Evolutionary conservation across 2,113 vertebrate genomes (phyloP).

Genomic region (Carassius gibelio): DNA sequence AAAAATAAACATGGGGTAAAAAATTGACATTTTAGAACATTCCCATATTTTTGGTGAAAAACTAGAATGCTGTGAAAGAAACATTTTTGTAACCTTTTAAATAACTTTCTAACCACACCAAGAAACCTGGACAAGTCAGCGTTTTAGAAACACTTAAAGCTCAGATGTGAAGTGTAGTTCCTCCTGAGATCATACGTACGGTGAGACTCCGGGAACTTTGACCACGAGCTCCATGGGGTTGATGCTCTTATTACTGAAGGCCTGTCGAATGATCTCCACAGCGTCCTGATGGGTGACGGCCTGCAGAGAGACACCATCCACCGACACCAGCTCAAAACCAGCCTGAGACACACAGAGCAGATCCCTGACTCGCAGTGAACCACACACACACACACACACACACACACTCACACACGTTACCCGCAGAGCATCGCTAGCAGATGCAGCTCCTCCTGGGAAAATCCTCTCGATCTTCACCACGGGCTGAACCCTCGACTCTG

Average conservation of each 20-base stretch:
- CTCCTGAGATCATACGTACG: neutral
- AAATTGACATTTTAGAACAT: neutral
- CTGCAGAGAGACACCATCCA: slow-evolving; percentile 86
- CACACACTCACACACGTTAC: slow-evolving; percentile 64
- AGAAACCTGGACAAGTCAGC: no score
- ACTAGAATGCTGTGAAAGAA: no score
- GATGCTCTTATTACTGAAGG: slow-evolving; percentile 91
- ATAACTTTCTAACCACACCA: no score
- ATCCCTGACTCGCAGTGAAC: neutral
- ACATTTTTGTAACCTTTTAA: no score
- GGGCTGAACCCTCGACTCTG: slow-evolving; percentile 89
- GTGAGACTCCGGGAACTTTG: slow-evolving; percentile 73
- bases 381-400: no score
- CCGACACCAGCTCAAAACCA: slow-evolving; percentile 83
- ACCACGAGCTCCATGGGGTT: slow-evolving; percentile 94
- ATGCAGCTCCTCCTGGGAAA: slow-evolving; percentile 92
- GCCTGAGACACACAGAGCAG: slow-evolving; percentile 59
- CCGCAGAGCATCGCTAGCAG: slow-evolving; percentile 84
- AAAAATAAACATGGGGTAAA: neutral
- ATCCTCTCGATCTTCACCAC: slow-evolving; percentile 96
- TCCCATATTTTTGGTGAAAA: no score
- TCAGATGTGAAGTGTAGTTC: no score
- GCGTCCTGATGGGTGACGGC: slow-evolving; percentile 89
- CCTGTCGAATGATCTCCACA: slow-evolving; percentile 90
- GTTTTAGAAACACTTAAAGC: no score